Conservation (phyloP, 2,113 vertebrate genomes). For the human region DNA sequence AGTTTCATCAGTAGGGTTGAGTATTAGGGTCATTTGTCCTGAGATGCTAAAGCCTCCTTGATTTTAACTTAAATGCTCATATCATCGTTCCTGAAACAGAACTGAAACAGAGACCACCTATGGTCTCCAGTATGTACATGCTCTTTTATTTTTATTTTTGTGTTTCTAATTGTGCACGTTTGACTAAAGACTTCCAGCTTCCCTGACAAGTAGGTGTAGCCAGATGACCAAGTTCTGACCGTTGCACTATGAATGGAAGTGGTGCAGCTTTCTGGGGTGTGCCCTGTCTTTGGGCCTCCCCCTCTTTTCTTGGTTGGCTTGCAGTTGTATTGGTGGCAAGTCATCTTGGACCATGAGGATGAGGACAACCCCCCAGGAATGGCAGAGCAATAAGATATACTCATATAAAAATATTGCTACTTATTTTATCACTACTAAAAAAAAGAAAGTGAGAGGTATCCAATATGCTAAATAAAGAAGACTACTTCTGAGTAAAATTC, state of each 20-base stretch:
- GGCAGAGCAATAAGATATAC: background rate
- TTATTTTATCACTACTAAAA: background rate
- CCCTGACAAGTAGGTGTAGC: background rate
- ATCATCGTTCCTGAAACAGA: background rate
- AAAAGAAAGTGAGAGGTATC: background rate
- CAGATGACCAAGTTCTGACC: background rate
- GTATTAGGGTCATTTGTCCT: background rate
- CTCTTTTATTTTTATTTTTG: too few relatives aligned
- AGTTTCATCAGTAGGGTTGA: background rate
- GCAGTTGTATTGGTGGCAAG: background rate
- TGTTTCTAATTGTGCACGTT: background rate
- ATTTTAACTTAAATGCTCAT: background rate
- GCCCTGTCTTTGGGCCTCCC: background rate
- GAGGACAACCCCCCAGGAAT: background rate
- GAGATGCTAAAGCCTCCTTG: background rate
- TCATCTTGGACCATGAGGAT: background rate
- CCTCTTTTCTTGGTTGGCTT: background rate
- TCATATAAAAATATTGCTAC: background rate
- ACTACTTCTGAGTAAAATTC: background rate
- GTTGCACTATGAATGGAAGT: accelerated
- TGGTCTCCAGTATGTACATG: background rate
- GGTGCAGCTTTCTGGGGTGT: background rate
- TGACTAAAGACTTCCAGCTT: background rate
- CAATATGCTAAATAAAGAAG: background rate
- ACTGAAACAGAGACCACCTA: background rate